Percentiles rank a stretch among this genome's conserved stretches.
phyloP scores from a whole-genome alignment of 2,888 invertebrate species.

The Pyrrhosoma nymphula region DNA sequence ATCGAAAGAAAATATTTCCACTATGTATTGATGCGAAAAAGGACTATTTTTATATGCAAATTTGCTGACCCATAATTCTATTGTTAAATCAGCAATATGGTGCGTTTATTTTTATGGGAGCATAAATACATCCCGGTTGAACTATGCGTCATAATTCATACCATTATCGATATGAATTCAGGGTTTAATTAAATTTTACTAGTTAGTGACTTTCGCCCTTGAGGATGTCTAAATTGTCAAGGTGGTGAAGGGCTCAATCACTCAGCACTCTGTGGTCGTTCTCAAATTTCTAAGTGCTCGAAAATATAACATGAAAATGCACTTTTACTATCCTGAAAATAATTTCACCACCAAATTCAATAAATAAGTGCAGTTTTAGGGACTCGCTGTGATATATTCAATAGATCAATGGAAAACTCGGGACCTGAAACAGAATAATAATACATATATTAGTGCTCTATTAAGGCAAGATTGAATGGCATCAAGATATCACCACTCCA shows the following conservation, averaged over 20 bases:
- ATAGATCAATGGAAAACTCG: conserved; percentile 31
- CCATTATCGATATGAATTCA: too few relatives aligned
- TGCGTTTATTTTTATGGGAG: too few relatives aligned
- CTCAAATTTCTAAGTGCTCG: background rate
- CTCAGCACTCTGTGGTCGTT: background rate
- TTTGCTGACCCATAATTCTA: background rate
- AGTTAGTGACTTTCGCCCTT: background rate
- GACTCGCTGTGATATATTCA: background rate
- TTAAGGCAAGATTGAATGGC: background rate
- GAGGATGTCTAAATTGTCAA: background rate
- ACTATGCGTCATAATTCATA: too few relatives aligned
- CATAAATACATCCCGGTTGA: too few relatives aligned
- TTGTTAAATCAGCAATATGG: background rate
- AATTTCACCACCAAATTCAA: background rate
- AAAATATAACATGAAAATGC: background rate
- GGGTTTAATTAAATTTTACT: background rate
- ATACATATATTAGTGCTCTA: background rate
- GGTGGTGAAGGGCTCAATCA: background rate
- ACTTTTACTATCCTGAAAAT: background rate
- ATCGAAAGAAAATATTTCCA: background rate
- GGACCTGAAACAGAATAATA: conserved; percentile 27
- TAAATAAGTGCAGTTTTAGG: background rate
- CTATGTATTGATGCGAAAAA: background rate
- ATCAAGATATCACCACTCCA: background rate
- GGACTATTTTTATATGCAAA: background rate